phyloP scores from a whole-genome alignment of 2,797 vertebrate genomes.

The Thamnophis elegans region DNA sequence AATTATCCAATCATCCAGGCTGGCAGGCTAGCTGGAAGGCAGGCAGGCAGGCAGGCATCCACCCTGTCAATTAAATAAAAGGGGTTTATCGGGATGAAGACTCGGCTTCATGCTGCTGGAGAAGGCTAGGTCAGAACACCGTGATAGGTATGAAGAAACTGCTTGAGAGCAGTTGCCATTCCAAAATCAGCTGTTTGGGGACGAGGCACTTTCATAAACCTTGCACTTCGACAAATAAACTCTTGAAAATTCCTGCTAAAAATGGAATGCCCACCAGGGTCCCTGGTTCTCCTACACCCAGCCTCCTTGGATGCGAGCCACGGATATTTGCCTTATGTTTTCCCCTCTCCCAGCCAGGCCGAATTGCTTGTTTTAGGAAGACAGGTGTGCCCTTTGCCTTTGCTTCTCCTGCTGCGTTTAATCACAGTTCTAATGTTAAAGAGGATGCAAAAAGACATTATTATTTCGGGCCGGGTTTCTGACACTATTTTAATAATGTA shows the following conservation, averaged over 20 bases:
- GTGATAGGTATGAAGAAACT: not conserved
- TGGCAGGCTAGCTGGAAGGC: no score
- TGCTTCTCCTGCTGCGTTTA: not conserved
- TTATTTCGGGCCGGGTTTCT: not conserved
- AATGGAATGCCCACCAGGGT: not conserved
- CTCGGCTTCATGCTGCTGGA: no score
- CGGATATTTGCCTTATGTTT: not conserved
- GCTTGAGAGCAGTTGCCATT: not conserved
- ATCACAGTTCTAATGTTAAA: not conserved
- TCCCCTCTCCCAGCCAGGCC: not conserved
- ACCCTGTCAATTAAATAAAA: no score
- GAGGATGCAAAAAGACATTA: not conserved
- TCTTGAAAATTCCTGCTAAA: not conserved
- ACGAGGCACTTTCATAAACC: not conserved
- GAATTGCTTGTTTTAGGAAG: not conserved
- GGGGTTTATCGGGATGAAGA: no score
- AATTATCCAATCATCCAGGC: no score
- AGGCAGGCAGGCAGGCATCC: no score
- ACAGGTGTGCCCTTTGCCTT: not conserved
- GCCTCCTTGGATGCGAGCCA: not conserved
- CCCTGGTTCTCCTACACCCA: no score
- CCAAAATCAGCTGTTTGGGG: no score
- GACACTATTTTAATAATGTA: not conserved
- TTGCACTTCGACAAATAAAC: not conserved
- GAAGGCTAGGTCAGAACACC: no score